Base-by-base conservation (phyloP, 2,797 vertebrate species). In the Benthosema pterotum region DNA sequence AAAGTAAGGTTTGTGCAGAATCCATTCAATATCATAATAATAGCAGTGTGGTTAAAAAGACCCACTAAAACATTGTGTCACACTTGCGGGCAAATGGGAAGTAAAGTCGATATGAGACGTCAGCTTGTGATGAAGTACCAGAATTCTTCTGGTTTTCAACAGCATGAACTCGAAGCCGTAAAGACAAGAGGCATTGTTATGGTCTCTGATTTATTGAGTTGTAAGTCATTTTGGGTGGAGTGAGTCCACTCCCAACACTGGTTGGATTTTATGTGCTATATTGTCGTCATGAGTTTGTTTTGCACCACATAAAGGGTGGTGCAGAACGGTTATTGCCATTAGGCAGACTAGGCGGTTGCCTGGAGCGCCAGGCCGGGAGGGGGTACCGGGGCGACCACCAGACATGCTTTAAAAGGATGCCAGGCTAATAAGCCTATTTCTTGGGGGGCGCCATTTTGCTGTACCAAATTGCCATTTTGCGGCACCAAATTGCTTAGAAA, bases 31-130 rank as follows among this genome's bases (percentile, higher is more conserved):
- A n/a, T n/a, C n/a, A n/a, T n/a, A n/a, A n/a, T n/a, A n/a, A n/a
- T n/a, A n/a, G n/a, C n/a, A n/a, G n/a, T n/a, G 28, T 32, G 28
- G 28, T 32, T 32, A 32, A 32, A 64, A 58, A 53, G 3, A 28
- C 59, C 68, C 51, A 42, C 69, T 69, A 60, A 57, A 74, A 83
- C 43, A 47, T 61, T 50, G 47, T 47, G 42, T 28, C 42, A 42
- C 42, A 42, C 48, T 71, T 57, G 48, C 65, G 50, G 52, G 57
- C 42, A 47, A 60, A 32, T 61, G 64, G 46, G 65, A 66, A 61
- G 65, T n/a, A n/a, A 55, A 18, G 52, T 76, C 45, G 50, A 25
- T 58, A 12, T 56, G 52, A 59, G 51, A 67, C 48, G 28, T 62
- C 48, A 65, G 48, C 13, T 60, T 83, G 54, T 60, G 47, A 32